Evolutionary conservation across 2,888 invertebrate species (phyloP), one percentile per base, ranked within the genome.

Genomic region (Chymomyza fuscimana): DNA sequence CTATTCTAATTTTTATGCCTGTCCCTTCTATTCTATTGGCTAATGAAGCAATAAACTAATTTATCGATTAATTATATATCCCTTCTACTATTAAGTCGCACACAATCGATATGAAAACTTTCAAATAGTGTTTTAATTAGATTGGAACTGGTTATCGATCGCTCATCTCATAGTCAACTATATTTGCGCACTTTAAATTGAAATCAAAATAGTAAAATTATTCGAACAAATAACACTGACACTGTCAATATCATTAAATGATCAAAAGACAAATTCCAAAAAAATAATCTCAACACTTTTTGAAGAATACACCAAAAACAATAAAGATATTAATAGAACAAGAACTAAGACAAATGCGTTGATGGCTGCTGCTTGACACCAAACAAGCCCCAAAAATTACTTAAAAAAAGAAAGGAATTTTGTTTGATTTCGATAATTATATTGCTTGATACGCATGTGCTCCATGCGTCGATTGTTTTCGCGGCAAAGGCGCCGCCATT

Each of bases 191-290:
- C 40, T 46, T 46, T 63, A 60, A 72, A 67, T 63, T 59, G 32
- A 73, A 81, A 77, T 63, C 62, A 46, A 67, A 22, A 58, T 25
- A 58, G 9, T 3, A 15, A 58, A 58, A 58, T 58, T 25, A 25
- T 15, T 19, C 22, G 22, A 15, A 58, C 58, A 58, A 58, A 58
- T 58, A 5, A 4, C 40, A 12, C 40, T 46, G 40, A 4, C 40
- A 46, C 40, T 46, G 40, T 46, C 40, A 46, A 46, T 46, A 46
- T 12, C 40, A 12, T 12, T 12, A 46, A 46, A 46, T 46, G 12
- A 12, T 46, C 4, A 46, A 46, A 46, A 46, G 12, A 46, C 40
- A 46, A 46, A 46, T 12, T 12, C 6, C 12, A 46, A 46, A 46
- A 12, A 46, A 12, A 46, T 12, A 46, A 46, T 46, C 40, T 12